These are phyloP conservation scores for Cervus canadensis DNA, from an alignment of 2,113 vertebrate species.

Conservation along the genomic window DNA sequence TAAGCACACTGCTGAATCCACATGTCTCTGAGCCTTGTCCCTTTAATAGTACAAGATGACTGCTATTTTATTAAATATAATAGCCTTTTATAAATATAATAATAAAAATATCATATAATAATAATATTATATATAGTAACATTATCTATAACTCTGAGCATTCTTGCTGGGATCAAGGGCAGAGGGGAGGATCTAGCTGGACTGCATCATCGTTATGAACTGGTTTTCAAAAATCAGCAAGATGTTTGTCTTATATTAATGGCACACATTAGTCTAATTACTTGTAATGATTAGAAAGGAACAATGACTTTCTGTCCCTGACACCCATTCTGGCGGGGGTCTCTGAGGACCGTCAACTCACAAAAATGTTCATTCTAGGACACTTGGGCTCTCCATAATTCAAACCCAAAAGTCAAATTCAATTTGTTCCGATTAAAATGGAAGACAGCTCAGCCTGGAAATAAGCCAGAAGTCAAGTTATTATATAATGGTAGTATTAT, in stretches of 20 bases:
- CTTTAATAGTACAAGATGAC: background rate
- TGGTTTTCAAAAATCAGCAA: background rate
- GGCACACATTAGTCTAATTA: background rate
- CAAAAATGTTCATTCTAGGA: background rate
- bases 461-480: constrained; percentile 18
- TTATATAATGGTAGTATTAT: background rate
- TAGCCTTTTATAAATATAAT: background rate
- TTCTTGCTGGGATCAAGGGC: background rate
- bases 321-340: background rate
- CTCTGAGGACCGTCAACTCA: background rate
- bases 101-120: background rate
- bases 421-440: background rate
- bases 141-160: background rate
- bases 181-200: background rate
- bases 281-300: background rate
- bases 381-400: background rate
- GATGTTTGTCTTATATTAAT: background rate
- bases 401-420: constrained; percentile 25
- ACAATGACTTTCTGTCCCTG: background rate
- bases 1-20: background rate
- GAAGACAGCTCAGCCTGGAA: background rate
- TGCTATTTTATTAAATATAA: background rate
- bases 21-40: background rate
- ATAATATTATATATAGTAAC: background rate
- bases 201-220: background rate